Evolutionary conservation across 1,140 invertebrate species (phyloP).

Genomic region (Tetramorium alpestre): DNA sequence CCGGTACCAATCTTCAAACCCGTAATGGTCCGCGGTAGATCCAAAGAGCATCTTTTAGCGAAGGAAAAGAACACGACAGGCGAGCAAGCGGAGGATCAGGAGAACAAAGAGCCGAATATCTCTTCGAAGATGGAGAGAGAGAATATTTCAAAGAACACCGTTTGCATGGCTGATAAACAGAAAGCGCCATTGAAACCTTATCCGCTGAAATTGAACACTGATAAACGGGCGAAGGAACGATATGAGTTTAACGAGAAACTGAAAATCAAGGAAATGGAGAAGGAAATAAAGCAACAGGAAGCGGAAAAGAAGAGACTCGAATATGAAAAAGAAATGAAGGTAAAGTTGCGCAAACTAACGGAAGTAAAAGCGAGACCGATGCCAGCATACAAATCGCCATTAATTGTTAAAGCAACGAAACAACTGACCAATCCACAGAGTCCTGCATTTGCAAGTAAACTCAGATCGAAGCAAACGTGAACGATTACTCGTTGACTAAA

Average conservation of each 20-base stretch:
- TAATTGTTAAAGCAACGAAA: constrained; percentile 76
- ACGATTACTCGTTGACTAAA: not conserved
- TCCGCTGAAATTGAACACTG: constrained; percentile 78
- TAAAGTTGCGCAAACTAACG: constrained; percentile 75
- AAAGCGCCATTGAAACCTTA: constrained; percentile 19
- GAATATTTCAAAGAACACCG: not conserved
- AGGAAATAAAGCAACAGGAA: constrained; percentile 70
- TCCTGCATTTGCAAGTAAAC: constrained; percentile 74
- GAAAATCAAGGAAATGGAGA: constrained; percentile 77
- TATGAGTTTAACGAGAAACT: constrained; percentile 81
- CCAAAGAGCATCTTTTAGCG: constrained; percentile 28
- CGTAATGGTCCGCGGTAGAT: constrained; percentile 70
- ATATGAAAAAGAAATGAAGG: constrained; percentile 75
- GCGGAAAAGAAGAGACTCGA: constrained; percentile 69
- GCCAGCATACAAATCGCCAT: constrained; percentile 78
- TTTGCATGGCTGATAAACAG: not conserved
- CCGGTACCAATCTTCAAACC: constrained; percentile 83
- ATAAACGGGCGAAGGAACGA: constrained; percentile 80
- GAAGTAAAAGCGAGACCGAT: constrained; percentile 80
- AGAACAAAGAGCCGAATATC: constrained; percentile 54
- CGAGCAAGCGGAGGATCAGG: constrained; percentile 23
- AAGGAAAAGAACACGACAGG: not conserved
- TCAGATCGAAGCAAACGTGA: constrained; percentile 44
- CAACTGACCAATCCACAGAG: constrained; percentile 78
- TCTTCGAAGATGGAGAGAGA: not conserved